phyloP scores from a whole-genome alignment of 2,113 vertebrate species.

The Aix galericulata region DNA sequence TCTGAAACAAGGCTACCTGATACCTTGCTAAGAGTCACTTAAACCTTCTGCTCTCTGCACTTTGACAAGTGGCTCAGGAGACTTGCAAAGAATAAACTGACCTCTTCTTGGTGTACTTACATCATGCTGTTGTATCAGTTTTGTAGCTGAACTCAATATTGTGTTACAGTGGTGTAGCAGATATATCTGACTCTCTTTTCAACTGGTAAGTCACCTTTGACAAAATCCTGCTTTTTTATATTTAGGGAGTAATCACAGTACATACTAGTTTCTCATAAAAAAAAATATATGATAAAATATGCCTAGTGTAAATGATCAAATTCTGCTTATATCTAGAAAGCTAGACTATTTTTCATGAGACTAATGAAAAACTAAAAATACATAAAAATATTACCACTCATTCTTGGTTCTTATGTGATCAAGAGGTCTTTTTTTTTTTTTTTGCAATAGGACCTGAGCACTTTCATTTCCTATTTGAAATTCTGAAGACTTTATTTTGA shows the following conservation, averaged over 20 bases:
- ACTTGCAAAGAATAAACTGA: background rate
- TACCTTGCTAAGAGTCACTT: background rate
- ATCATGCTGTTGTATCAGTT: background rate
- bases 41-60: accelerated
- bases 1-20: background rate
- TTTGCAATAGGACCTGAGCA: background rate
- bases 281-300: background rate
- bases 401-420: background rate
- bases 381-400: background rate
- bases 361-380: background rate
- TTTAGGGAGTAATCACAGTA: background rate
- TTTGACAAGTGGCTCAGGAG: background rate
- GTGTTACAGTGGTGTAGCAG: accelerated
- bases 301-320: accelerated
- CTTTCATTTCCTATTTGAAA: background rate
- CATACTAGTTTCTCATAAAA: background rate
- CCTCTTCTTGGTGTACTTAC: background rate
- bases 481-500: background rate
- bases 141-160: background rate
- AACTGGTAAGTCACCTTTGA: background rate
- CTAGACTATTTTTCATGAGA: background rate
- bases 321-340: background rate
- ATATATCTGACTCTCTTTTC: background rate
- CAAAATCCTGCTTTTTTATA: background rate
- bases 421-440: background rate